A percentile compares a stretch with the other conserved stretches of the same genome.
Evolutionary conservation across 2,888 invertebrate species (phyloP).

Genomic region (Drosophila maculinotata): DNA sequence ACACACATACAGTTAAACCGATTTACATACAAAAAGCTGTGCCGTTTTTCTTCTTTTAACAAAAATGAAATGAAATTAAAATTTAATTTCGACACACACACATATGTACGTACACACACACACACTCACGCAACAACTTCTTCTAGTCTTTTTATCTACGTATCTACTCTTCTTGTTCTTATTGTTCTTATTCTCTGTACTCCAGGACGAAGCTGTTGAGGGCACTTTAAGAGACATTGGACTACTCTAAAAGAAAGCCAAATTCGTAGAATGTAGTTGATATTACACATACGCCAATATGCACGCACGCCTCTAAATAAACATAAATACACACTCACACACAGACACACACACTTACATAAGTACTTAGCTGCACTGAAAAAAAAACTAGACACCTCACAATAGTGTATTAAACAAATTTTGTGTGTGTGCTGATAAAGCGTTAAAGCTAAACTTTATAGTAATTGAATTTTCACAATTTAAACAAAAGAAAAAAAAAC

Average conservation of each 20-base stretch:
- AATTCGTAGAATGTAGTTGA: constrained; percentile 63
- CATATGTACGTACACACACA: constrained; percentile 4
- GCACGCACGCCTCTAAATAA: constrained; percentile 41
- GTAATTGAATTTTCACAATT: constrained; percentile 19
- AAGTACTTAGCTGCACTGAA: constrained; percentile 26
- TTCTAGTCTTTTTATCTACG: constrained; percentile 55
- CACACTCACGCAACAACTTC: constrained; percentile 9
- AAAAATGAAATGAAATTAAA: constrained; percentile 19
- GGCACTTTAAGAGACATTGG: constrained; percentile 97
- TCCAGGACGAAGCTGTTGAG: constrained; percentile 96
- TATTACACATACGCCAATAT: constrained; percentile 51
- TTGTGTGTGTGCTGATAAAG: constrained; percentile 23
- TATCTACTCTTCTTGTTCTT: constrained; percentile 78
- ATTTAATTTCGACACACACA: constrained; percentile 11
- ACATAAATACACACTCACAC: constrained; percentile 24
- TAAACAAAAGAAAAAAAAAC: constrained; percentile 2
- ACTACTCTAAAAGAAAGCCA: constrained; percentile 88
- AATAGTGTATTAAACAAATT: constrained; percentile 5
- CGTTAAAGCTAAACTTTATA: constrained; percentile 39
- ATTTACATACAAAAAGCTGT: constrained; percentile 38
- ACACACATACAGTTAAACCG: constrained; percentile 1
- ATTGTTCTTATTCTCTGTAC: constrained; percentile 81
- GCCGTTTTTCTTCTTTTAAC: constrained; percentile 51
- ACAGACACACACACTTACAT: constrained; percentile 30
- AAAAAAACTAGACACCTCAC: constrained; percentile 12